Conservation (phyloP, 2,113 vertebrate species). For the Corythoichthys intestinalis region DNA sequence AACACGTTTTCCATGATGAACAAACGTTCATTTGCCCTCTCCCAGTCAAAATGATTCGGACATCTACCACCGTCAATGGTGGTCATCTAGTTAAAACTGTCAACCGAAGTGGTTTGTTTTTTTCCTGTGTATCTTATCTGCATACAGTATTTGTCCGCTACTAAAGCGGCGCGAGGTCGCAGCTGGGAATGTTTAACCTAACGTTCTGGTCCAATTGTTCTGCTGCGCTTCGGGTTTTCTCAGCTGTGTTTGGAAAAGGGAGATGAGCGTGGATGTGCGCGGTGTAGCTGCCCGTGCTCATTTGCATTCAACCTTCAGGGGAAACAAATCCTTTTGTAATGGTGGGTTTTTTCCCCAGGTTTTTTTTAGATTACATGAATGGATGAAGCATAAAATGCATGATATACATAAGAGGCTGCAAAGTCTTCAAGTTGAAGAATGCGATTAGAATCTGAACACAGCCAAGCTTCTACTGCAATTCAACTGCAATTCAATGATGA, state of each 20-base stretch:
- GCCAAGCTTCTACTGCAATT: no score
- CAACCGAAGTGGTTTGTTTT: no score
- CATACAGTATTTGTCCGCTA: slow-evolving; percentile 34
- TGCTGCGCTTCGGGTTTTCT: slow-evolving; percentile 26
- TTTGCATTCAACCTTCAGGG: slow-evolving; percentile 36
- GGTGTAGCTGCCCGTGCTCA: slow-evolving; percentile 26
- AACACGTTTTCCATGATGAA: no score
- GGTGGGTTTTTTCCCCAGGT: neutral
- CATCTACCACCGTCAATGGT: no score
- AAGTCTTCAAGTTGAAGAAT: neutral
- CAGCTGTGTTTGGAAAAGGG: slow-evolving; percentile 34
- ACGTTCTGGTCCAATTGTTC: slow-evolving; percentile 43
- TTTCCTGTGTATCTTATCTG: slow-evolving; percentile 39
- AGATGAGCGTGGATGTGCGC: slow-evolving; percentile 25
- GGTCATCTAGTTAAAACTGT: no score
- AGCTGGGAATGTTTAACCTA: slow-evolving; percentile 58
- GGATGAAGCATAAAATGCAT: slow-evolving; percentile 6
- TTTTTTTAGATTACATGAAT: neutral
- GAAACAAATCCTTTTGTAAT: slow-evolving; percentile 30
- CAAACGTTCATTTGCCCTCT: no score
- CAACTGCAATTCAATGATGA: no score
- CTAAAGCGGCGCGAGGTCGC: slow-evolving; percentile 36
- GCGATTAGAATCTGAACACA: no score
- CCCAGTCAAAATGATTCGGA: no score
- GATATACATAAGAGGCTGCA: neutral